Percentiles rank a stretch among this genome's conserved stretches.
Conservation (phyloP, 2,113 vertebrate genomes). For the Zosterops pallidus region DNA sequence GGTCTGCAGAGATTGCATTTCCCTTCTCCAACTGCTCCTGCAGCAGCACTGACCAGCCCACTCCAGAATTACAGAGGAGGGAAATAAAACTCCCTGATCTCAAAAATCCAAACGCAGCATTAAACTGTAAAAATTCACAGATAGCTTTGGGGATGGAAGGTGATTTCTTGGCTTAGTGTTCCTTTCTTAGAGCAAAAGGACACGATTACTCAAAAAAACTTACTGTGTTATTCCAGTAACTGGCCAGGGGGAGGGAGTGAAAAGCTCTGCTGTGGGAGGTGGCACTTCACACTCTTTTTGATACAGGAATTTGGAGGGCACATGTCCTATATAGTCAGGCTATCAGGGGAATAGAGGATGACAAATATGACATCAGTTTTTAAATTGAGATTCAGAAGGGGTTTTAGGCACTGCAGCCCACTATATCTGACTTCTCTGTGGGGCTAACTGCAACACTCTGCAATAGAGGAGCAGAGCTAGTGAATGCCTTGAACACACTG, state of each 20-base stretch:
- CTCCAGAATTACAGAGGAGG: background rate
- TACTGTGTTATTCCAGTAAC: background rate
- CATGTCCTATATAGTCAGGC: background rate
- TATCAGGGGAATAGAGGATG: background rate
- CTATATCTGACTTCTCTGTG: conserved; percentile 10
- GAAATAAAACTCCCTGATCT: conserved; percentile 23
- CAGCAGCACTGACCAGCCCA: conserved; percentile 10
- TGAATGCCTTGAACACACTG: background rate
- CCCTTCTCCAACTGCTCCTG: background rate
- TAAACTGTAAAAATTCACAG: conserved; percentile 16
- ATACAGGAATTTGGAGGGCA: conserved; percentile 16
- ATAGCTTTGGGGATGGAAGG: background rate
- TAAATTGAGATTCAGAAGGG: conserved; percentile 15
- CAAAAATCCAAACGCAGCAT: conserved; percentile 16
- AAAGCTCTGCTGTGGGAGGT: background rate
- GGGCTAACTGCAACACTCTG: background rate
- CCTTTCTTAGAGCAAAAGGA: conserved; percentile 39
- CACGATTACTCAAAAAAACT: background rate
- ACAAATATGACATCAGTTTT: conserved; percentile 14
- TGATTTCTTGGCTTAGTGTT: conserved; percentile 23
- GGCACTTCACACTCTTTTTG: conserved; percentile 4
- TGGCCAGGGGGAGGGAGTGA: background rate
- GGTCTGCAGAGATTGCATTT: conserved; percentile 41
- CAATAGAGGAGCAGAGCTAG: background rate
- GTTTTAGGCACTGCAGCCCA: conserved; percentile 16